A percentile compares a stretch with the other conserved stretches of the same genome.
These are phyloP conservation scores for Pogonus chalceus DNA, from an alignment of 1,140 invertebrate species.

Conservation along the genomic window DNA sequence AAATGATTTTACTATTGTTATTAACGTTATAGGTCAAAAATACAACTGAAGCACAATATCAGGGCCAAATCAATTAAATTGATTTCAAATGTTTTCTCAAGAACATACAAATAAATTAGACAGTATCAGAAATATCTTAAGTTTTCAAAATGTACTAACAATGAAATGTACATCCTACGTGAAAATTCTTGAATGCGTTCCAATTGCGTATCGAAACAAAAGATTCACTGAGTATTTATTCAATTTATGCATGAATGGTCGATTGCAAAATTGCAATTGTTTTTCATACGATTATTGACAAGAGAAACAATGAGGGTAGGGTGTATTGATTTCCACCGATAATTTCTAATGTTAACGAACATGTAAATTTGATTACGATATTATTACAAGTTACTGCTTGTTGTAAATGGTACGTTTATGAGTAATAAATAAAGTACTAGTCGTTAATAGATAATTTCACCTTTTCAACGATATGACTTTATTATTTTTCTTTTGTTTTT, in stretches of 20 bases:
- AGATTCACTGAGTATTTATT: neutral
- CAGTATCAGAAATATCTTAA: neutral
- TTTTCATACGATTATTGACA: neutral
- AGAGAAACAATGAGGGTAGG: no score
- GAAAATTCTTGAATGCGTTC: neutral
- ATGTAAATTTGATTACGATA: no score
- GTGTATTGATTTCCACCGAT: no score
- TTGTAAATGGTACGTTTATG: no score
- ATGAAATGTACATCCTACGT: neutral
- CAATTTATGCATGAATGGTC: neutral
- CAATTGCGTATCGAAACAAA: neutral
- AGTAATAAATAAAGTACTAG: no score
- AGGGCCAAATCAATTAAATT: neutral
- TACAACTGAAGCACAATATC: constrained; percentile 3
- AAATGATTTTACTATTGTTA: no score
- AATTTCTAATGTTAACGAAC: no score
- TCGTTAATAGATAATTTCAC: no score
- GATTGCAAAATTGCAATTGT: constrained; percentile 1
- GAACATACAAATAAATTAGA: neutral
- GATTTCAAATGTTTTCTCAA: neutral
- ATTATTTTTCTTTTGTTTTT: no score
- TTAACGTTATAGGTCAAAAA: no score
- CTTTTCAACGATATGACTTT: no score
- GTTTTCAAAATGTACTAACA: neutral
- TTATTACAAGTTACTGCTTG: no score